Evolutionary conservation across 2,888 invertebrate genomes (phyloP).

Genomic region (Tethea ocularis): DNA sequence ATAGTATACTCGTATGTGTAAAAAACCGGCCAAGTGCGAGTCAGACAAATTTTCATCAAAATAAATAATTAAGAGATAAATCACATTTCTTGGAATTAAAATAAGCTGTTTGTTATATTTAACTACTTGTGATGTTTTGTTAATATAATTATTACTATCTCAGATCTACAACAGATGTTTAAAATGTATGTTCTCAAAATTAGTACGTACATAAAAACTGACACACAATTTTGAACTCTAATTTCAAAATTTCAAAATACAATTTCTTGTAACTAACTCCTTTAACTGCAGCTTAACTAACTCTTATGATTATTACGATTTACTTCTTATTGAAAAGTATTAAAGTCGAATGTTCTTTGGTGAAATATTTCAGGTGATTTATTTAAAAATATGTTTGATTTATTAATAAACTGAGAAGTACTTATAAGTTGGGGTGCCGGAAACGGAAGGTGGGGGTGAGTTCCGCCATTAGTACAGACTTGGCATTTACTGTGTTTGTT

Average conservation of each 20-base stretch:
- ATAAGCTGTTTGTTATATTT: neutral
- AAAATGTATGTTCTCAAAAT: conserved; percentile 1
- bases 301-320: neutral
- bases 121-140: conserved; percentile 5
- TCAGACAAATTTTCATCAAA: neutral
- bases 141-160: conserved; percentile 1
- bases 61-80: conserved; percentile 2
- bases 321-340: neutral
- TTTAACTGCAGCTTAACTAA: neutral
- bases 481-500: conserved; percentile 41
- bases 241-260: neutral
- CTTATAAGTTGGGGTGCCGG: conserved; percentile 30
- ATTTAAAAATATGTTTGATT: conserved; percentile 50
- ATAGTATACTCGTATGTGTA: no score
- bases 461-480: conserved; percentile 51
- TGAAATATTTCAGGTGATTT: conserved; percentile 41
- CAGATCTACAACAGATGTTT: conserved; percentile 5
- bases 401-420: conserved; percentile 44
- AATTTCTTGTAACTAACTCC: neutral
- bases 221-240: neutral
- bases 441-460: conserved; percentile 48
- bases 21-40: no score
- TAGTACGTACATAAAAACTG: neutral
- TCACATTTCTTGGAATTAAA: neutral
- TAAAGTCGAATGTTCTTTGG: conserved; percentile 15